A percentile compares a stretch with the other conserved stretches of the same genome.
phyloP scores from a whole-genome alignment of 2,113 vertebrate genomes.

The Perognathus longimembris region DNA sequence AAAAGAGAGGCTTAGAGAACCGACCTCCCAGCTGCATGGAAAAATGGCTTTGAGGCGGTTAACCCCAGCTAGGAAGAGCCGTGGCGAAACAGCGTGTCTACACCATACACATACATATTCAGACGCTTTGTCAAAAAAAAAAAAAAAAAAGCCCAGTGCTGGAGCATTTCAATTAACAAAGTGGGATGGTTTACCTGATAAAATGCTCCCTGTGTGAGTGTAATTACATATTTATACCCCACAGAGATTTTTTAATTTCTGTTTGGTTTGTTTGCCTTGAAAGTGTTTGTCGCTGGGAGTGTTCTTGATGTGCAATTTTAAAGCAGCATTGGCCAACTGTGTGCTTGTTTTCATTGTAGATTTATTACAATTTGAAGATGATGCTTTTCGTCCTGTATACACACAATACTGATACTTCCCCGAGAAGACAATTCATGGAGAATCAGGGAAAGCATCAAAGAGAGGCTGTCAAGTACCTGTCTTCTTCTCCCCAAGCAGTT shows the following conservation, averaged over 20 bases:
- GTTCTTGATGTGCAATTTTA: conserved; percentile 89
- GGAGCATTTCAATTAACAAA: conserved; percentile 92
- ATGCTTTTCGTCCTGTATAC: conserved; percentile 63
- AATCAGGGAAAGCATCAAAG: conserved; percentile 62
- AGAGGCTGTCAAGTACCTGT: conserved; percentile 71
- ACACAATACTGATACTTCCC: conserved; percentile 68
- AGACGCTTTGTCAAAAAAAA: conserved; percentile 85
- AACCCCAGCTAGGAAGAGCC: conserved; percentile 74
- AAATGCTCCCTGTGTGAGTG: conserved; percentile 92
- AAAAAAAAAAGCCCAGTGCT: conserved; percentile 77
- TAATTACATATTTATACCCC: conserved; percentile 94
- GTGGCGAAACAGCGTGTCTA: conserved; percentile 71
- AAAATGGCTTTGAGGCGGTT: conserved; percentile 66
- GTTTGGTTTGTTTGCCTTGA: conserved; percentile 92
- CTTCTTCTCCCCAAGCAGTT: conserved; percentile 68
- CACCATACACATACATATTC: conserved; percentile 73
- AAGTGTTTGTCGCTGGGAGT: conserved; percentile 90
- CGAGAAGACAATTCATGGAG: conserved; percentile 79
- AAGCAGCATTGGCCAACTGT: conserved; percentile 84
- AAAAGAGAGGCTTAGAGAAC: conserved; percentile 71
- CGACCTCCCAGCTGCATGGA: conserved; percentile 63
- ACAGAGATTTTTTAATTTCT: conserved; percentile 94
- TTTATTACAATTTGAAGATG: conserved; percentile 85
- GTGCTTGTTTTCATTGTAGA: conserved; percentile 87
- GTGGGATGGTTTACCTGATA: conserved; percentile 94